Conservation (phyloP, 2,797 vertebrate species). For the Poeciliopsis gracilis region DNA sequence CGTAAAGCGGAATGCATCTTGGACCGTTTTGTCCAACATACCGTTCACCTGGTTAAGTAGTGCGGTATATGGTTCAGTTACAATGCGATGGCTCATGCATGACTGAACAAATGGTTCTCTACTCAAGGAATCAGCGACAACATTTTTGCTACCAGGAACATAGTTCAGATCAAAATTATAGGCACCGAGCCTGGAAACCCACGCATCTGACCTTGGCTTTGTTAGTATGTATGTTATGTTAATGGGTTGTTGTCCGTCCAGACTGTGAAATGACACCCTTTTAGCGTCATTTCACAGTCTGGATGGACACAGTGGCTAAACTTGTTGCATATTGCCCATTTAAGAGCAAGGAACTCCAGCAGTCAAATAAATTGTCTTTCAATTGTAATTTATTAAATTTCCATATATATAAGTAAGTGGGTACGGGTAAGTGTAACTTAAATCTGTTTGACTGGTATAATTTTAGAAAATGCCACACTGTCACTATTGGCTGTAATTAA, state of each 20-base stretch:
- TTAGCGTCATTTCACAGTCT: no score
- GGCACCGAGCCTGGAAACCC: constrained; percentile 19
- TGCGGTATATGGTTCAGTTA: constrained; percentile 11
- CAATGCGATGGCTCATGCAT: constrained; percentile 5
- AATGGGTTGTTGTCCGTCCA: neutral
- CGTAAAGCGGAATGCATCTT: constrained; percentile 25
- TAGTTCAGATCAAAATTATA: constrained; percentile 29
- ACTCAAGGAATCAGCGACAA: constrained; percentile 16
- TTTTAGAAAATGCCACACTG: no score
- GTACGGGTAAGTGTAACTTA: no score
- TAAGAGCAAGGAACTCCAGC: constrained; percentile 14
- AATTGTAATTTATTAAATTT: no score
- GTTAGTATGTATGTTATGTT: constrained; percentile 34
- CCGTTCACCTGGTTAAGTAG: constrained; percentile 1
- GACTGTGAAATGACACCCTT: constrained; percentile 1
- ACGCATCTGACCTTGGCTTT: constrained; percentile 26
- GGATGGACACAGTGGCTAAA: constrained; percentile 39
- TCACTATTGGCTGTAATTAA: no score
- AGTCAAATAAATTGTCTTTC: no score
- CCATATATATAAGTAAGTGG: no score
- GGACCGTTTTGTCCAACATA: constrained; percentile 1
- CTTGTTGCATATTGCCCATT: constrained; percentile 22
- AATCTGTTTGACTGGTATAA: no score
- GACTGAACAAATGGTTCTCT: constrained; percentile 35
- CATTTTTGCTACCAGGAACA: constrained; percentile 30